Base-by-base conservation (phyloP, 2,113 vertebrate species). In the Ameiurus melas region DNA sequence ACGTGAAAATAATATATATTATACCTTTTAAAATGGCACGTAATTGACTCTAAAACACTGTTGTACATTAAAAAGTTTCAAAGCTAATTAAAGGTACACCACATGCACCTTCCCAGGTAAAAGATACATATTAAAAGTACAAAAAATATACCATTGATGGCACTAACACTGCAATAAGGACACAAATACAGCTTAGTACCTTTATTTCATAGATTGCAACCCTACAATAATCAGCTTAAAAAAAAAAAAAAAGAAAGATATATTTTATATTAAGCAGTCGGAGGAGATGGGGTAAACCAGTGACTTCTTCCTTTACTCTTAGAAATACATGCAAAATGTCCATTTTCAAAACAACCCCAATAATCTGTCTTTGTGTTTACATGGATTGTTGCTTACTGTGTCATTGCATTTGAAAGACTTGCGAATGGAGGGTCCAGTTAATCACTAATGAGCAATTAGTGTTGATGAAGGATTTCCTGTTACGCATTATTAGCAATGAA, bases 401-500 rank as follows among this genome's bases (percentile, higher is more conserved):
- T 57, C 60, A 78, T 62, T 75, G 75, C 60, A 51, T 85, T 84
- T 85, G 87, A 85, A 88, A 71, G 83, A 33, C 58, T 83, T 82
- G 81, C 62, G 30, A 88, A 83, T 30, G 68, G 51, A 90, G 85
- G 86, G 89, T 85, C 86, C 78, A 88, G 78, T 88, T 88, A 85
- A 83, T 88, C 83, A 85, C 66, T 91, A 90, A 91, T 86, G 88
- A 92, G 84, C 89, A 88, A 83, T 92, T 95, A 94, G 95, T 94
- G 95, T 95, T 96, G 95, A 96, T 96, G 94, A 96, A 96, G 94
- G 95, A 94, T 94, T 95, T 97, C 95, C 95, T 96, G 95, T 95
- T 95, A 93, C 95, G 95, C 95, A 95, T 97, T 96, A 97, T 97
- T 97, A 96, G 95, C 95, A 96, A 96, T 97, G 97, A 97, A 96